Base-by-base conservation (phyloP, 2,113 vertebrate species). In the Artemisiospiza belli region DNA sequence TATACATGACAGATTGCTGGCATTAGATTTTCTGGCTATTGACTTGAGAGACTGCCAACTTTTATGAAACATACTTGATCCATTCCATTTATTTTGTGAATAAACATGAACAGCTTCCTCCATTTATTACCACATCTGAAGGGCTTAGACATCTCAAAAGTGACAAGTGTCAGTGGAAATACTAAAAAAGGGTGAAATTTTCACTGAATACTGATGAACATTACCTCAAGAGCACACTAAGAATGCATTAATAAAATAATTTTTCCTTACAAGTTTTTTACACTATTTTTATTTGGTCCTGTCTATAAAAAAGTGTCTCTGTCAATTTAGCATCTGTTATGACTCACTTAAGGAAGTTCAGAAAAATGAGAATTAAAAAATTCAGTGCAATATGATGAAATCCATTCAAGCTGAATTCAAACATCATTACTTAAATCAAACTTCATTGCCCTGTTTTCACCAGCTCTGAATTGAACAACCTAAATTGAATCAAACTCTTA, bases 11-110 rank as follows among this genome's bases (percentile, higher is more conserved):
- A 83, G 63, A 76, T 67, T 68, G 57, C 44, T 92, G 85, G 59
- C 78, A 83, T 80, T 68, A 92, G 41, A 52, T 92, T 80, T 96
- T 87, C 73, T 89, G 83, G 21, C 61, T 87, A 31, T 78, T 90
- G 57, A 75, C 72, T 90, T 8, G 2, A 88, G 33, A 63, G 64
- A 80, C 78, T 78, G 73, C 41, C 88, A 90, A 72, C 63, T 62
- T 80, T 61, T 54, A 89, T 90, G 52, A 94, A 93, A 79, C 46
- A n/a, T 5, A 81, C 49, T 81, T 58, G 44, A 93, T 70, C 75
- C 43, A 92, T 88, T 88, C 72, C 35, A 83, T 78, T 86, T 92
- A 66, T 92, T 94, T 87, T 70, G 52, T 89, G 79, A 93, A 90
- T 90, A 94, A 93, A 88, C 10, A 12, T 1, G 2, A 52, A 68